Evolutionary conservation across 2,888 invertebrate species (phyloP).

Genomic region (Cheilosia impressa): DNA sequence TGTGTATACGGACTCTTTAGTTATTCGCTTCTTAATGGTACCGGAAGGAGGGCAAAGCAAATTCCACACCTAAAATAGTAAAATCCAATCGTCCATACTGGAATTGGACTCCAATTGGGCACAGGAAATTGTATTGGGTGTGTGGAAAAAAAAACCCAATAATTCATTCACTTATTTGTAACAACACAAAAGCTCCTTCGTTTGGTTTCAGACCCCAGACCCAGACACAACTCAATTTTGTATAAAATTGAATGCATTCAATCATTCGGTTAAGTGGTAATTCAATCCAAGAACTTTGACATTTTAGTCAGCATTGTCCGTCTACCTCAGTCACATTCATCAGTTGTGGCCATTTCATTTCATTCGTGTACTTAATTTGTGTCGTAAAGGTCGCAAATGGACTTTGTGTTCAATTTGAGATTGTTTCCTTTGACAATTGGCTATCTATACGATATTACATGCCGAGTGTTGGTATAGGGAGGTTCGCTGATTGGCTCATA

Average conservation of each 20-base stretch:
- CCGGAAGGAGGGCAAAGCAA: conserved; percentile 15
- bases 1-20: neutral
- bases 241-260: conserved; percentile 67
- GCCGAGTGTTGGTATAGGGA: conserved; percentile 44
- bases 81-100: neutral
- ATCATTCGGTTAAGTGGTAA: conserved; percentile 65
- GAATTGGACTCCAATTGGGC: conserved; percentile 7
- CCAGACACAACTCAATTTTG: conserved; percentile 56
- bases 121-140: neutral
- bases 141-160: conserved; percentile 4
- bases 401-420: conserved; percentile 5
- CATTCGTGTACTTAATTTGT: conserved; percentile 35
- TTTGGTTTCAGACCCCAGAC: neutral
- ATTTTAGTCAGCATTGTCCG: conserved; percentile 26
- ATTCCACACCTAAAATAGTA: conserved; percentile 20
- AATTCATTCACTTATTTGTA: conserved; percentile 37
- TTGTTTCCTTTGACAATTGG: conserved; percentile 27
- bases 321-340: neutral
- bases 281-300: conserved; percentile 50
- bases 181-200: neutral
- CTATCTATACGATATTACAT: conserved; percentile 28
- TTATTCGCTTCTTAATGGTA: conserved; percentile 6
- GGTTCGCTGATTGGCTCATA: conserved; percentile 11
- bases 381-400: conserved; percentile 12
- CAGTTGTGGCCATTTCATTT: neutral